phyloP scores from a whole-genome alignment of 2,888 invertebrate genomes.

The Venustoraphidia nigricollis region DNA sequence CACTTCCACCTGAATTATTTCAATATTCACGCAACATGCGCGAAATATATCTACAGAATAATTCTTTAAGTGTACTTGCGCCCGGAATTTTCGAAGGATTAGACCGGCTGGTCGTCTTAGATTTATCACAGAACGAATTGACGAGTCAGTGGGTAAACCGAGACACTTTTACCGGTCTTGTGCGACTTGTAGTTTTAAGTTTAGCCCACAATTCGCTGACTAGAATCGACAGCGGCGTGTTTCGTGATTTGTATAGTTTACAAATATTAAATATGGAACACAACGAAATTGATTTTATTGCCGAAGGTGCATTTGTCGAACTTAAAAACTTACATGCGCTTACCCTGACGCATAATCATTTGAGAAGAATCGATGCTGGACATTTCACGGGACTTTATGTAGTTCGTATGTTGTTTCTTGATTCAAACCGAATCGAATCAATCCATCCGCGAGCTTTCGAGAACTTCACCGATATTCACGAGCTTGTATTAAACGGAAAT shows the following conservation, averaged over 20 bases:
- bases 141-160: constrained; percentile 65
- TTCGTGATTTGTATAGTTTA: constrained; percentile 57
- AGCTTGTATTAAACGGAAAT: constrained; percentile 62
- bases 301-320: constrained; percentile 58
- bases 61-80: constrained; percentile 57
- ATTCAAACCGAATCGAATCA: constrained; percentile 54
- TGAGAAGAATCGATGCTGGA: constrained; percentile 48
- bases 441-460: constrained; percentile 56
- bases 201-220: constrained; percentile 56
- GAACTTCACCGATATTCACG: constrained; percentile 63
- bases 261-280: constrained; percentile 60
- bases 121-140: constrained; percentile 57
- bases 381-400: constrained; percentile 61
- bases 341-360: constrained; percentile 55
- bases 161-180: constrained; percentile 60
- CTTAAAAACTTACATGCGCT: constrained; percentile 63
- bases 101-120: constrained; percentile 55
- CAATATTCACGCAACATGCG: constrained; percentile 48
- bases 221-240: constrained; percentile 52
- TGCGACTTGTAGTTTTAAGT: constrained; percentile 58
- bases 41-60: constrained; percentile 61
- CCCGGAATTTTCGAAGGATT: constrained; percentile 59
- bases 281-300: constrained; percentile 52
- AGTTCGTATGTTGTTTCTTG: constrained; percentile 55
- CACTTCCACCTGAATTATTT: constrained; percentile 64